Conservation (phyloP, 2,888 invertebrate genomes). For the Cordilura impudica region DNA sequence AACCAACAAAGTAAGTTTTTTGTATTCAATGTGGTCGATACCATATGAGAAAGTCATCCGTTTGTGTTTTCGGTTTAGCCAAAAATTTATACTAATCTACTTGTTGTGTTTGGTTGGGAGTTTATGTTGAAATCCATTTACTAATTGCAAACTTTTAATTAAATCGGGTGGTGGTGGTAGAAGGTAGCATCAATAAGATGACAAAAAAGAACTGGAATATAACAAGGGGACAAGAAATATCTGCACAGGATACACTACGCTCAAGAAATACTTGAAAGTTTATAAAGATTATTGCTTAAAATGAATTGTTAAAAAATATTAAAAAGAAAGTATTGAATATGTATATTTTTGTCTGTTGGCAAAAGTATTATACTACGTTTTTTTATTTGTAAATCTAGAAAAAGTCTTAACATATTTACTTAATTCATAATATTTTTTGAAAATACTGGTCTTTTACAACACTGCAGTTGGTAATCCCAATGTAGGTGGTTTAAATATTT, state of each 20-base stretch:
- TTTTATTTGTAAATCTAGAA: neutral
- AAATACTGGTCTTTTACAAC: too few species aligned
- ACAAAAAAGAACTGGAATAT: neutral
- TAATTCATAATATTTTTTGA: too few species aligned
- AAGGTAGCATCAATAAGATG: neutral
- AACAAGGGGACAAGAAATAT: neutral
- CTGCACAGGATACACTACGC: neutral
- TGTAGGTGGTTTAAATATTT: neutral
- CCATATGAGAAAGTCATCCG: neutral
- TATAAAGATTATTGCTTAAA: too few species aligned
- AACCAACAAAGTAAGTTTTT: neutral
- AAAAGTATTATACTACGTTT: neutral
- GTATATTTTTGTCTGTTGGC: neutral
- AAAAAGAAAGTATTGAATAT: too few species aligned
- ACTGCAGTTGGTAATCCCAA: neutral
- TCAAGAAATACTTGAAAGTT: neutral
- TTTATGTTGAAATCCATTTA: conserved; percentile 12
- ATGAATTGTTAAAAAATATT: too few species aligned
- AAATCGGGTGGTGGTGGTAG: neutral
- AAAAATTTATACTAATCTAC: neutral
- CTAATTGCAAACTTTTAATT: conserved; percentile 29
- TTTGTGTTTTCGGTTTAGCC: neutral
- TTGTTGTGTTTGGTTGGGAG: neutral
- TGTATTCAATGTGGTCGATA: neutral
- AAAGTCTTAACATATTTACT: too few species aligned